Evolutionary conservation across 2,888 invertebrate species (phyloP).

Genomic region (Matsumyia berberina): DNA sequence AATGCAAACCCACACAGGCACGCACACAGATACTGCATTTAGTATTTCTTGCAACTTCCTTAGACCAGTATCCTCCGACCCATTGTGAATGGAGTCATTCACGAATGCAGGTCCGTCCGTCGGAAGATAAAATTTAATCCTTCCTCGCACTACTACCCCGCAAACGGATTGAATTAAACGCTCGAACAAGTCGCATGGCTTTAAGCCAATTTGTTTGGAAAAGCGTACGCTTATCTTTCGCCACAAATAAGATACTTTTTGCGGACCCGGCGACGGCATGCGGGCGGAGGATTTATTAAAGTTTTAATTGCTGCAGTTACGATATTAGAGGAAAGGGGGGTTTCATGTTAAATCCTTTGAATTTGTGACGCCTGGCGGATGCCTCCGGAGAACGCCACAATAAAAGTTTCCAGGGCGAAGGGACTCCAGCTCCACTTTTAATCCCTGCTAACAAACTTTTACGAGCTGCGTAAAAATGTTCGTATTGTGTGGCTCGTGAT

Average conservation of each 20-base stretch:
- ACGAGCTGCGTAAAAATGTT: slow-evolving; percentile 67
- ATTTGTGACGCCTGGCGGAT: slow-evolving; percentile 69
- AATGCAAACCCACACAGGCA: slow-evolving; percentile 16
- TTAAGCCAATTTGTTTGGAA: slow-evolving; percentile 71
- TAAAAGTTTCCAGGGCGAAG: slow-evolving; percentile 17
- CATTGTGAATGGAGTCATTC: slow-evolving; percentile 4
- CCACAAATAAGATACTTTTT: slow-evolving; percentile 70
- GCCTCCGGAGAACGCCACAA: slow-evolving; percentile 38
- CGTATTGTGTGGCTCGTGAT: slow-evolving; percentile 33
- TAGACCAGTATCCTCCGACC: slow-evolving; percentile 2
- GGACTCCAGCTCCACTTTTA: slow-evolving; percentile 12
- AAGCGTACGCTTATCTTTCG: slow-evolving; percentile 66
- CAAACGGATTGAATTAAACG: slow-evolving; percentile 64
- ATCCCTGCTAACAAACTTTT: slow-evolving; percentile 67
- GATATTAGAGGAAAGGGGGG: slow-evolving; percentile 31
- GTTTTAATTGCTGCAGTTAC: slow-evolving; percentile 69
- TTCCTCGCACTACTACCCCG: slow-evolving; percentile 3
- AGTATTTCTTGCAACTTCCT: slow-evolving; percentile 1
- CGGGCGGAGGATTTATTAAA: slow-evolving; percentile 67
- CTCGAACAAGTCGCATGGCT: slow-evolving; percentile 51
- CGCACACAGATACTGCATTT: background rate
- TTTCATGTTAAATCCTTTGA: slow-evolving; percentile 51
- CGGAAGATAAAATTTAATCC: slow-evolving; percentile 50
- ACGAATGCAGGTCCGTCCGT: slow-evolving; percentile 15
- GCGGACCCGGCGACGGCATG: slow-evolving; percentile 17